Conservation (phyloP, 2,888 invertebrate genomes). For the Zaprionus bogoriensis region DNA sequence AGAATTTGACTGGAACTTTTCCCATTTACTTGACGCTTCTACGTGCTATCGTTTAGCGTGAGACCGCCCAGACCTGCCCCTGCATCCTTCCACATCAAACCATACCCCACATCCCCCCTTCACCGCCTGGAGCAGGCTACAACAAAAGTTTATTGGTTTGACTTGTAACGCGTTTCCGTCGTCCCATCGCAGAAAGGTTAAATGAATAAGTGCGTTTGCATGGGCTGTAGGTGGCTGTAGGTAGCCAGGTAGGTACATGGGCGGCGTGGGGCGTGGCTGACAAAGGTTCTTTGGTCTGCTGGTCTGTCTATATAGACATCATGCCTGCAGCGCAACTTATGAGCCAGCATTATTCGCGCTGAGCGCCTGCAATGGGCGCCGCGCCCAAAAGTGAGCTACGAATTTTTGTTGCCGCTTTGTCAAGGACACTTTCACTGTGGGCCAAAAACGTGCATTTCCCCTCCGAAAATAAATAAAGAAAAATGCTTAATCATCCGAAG, state of each 20-base stretch:
- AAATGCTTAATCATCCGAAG: neutral
- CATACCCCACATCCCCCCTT: rapidly evolving
- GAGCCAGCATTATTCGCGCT: slow-evolving; percentile 51
- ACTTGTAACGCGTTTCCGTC: slow-evolving; percentile 50
- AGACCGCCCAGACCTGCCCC: neutral
- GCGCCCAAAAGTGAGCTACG: slow-evolving; percentile 43
- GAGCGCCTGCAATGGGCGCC: slow-evolving; percentile 26
- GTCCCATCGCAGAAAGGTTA: slow-evolving; percentile 37
- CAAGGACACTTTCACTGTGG: slow-evolving; percentile 35
- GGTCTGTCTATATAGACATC: slow-evolving; percentile 47
- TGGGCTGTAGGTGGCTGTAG: too few species aligned
- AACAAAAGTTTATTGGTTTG: slow-evolving; percentile 59
- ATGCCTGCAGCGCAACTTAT: slow-evolving; percentile 59
- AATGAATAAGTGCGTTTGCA: slow-evolving; percentile 56
- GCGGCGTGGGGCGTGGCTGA: neutral
- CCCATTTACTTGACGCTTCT: slow-evolving; percentile 61
- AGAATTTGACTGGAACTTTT: slow-evolving; percentile 69
- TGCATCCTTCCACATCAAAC: too few species aligned
- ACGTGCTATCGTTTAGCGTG: slow-evolving; percentile 61
- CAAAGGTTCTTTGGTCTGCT: slow-evolving; percentile 6
- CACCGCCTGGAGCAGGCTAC: neutral
- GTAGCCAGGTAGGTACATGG: neutral
- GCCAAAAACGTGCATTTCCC: too few species aligned
- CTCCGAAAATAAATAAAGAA: too few species aligned
- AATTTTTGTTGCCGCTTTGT: slow-evolving; percentile 52